phyloP scores from a whole-genome alignment of 2,888 invertebrate species.

The Linyphia triangularis region DNA sequence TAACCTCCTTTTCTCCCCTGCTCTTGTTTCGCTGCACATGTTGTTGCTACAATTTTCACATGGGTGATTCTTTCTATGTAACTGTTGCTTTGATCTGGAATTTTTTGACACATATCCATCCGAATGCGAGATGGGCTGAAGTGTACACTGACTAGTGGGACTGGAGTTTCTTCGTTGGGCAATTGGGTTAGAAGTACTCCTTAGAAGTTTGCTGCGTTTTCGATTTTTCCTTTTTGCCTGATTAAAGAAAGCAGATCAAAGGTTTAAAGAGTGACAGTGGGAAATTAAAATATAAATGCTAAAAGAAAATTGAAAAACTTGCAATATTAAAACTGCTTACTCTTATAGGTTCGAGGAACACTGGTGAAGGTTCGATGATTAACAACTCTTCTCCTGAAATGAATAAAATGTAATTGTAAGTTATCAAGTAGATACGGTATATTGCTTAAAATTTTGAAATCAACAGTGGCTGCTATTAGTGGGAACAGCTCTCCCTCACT shows the following conservation, averaged over 20 bases:
- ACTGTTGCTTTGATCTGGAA: slow-evolving; percentile 6
- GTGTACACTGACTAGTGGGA: slow-evolving; percentile 29
- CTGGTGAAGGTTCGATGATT: slow-evolving; percentile 62
- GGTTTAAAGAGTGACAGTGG: neutral
- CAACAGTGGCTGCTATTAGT: no score
- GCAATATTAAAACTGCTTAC: no score
- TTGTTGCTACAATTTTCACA: slow-evolving; percentile 70
- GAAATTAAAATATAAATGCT: no score
- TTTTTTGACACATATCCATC: slow-evolving; percentile 36
- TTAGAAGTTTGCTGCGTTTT: slow-evolving; percentile 58
- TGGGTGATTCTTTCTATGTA: slow-evolving; percentile 15
- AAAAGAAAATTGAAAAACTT: neutral
- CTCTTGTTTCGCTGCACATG: slow-evolving; percentile 10
- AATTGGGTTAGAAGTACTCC: slow-evolving; percentile 50
- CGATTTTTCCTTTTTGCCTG: slow-evolving; percentile 69
- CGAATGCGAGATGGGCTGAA: slow-evolving; percentile 24
- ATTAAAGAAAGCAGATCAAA: neutral
- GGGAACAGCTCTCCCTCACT: no score
- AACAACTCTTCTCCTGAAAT: slow-evolving; percentile 39
- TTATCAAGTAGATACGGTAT: neutral
- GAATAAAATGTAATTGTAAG: neutral
- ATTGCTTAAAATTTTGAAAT: no score
- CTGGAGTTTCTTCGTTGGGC: slow-evolving; percentile 23
- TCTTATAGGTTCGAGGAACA: slow-evolving; percentile 64
- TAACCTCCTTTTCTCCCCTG: slow-evolving; percentile 13